Evolutionary conservation across 2,797 vertebrate genomes (phyloP).

Genomic region (Myripristis jacobus): DNA sequence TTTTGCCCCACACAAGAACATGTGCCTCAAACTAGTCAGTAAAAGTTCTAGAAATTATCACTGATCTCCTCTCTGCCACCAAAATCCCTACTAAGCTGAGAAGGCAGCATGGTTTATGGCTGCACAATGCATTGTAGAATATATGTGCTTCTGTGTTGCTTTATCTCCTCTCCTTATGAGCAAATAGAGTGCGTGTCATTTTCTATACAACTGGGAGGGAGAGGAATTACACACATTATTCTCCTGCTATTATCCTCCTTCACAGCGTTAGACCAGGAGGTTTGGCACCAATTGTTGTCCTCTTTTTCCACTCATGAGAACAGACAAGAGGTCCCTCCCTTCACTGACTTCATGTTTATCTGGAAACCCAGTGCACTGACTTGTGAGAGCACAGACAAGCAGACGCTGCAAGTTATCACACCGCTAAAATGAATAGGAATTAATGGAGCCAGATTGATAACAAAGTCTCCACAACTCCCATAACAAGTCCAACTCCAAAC

Average conservation of each 20-base stretch:
- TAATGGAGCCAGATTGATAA: slow-evolving; percentile 82
- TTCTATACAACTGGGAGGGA: not conserved
- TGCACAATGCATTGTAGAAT: slow-evolving; percentile 1
- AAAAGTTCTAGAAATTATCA: too few species aligned
- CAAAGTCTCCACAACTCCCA: slow-evolving; percentile 81
- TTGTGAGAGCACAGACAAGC: slow-evolving; percentile 80
- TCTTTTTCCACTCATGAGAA: slow-evolving; percentile 67
- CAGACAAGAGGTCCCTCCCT: slow-evolving; percentile 58
- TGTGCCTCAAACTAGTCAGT: too few species aligned
- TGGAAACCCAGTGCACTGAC: slow-evolving; percentile 62
- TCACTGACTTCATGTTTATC: slow-evolving; percentile 71
- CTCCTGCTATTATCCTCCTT: not conserved
- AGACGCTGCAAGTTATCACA: slow-evolving; percentile 83
- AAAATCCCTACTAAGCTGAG: too few species aligned
- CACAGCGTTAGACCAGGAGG: not conserved
- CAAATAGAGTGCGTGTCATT: slow-evolving; percentile 1
- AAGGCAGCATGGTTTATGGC: too few species aligned
- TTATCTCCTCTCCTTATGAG: not conserved
- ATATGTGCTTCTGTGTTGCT: not conserved
- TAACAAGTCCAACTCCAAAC: slow-evolving; percentile 81
- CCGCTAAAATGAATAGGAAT: slow-evolving; percentile 80
- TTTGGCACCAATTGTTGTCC: slow-evolving; percentile 29
- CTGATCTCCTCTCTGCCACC: too few species aligned
- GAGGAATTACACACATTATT: not conserved
- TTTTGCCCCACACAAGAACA: too few species aligned